Evolutionary conservation across 1,140 invertebrate species (phyloP), one percentile per base, ranked within the genome.

Genomic region (Portunus trituberculatus): DNA sequence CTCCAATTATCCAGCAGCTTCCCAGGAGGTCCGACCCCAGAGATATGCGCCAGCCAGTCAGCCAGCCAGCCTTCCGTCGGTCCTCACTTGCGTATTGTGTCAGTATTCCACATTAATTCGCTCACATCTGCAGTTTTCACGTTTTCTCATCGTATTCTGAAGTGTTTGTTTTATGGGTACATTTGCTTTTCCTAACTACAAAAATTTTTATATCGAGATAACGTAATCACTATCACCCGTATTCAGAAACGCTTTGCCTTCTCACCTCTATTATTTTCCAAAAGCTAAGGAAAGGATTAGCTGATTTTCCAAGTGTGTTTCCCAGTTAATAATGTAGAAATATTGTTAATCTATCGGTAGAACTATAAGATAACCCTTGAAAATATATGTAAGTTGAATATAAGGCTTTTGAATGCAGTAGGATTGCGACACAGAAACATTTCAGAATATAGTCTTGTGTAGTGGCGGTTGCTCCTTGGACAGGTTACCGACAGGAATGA

Each of bases 11-110:
- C 67, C 67, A 20, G 67, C 67, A 76, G 67, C 67, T 76, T 76
- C 67, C 67, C 67, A 76, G 67, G 67, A 76, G 67, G 67, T 76
- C 67, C 67, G 67, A 76, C 67, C 67, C 67, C 67, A 76, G 67
- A 76, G 67, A 25, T n/a, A n/a, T 7, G 67, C 67, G 67, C 20
- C 20, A n/a, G 6, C 67, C 67, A 76, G 67, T 25, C 67, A 12
- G 67, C 20, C 20, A n/a, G 6, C 67, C 67, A 76, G 67, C 67
- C 67, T 76, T 76, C 67, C 20, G 67, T 76, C 20, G 67, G 25
- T 1, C 25, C 67, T n/a, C 67, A 0, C 8, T 20, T 1, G 25
- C 67, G 67, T 76, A n/a, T 76, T 76, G 12, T 76, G 67, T 76
- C 25, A 25, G 52, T 20, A 14, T n/a, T 91, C 32, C 25, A 16